These are phyloP conservation scores for Phengaris arion DNA, from an alignment of 2,888 invertebrate species.

Conservation along the genomic window DNA sequence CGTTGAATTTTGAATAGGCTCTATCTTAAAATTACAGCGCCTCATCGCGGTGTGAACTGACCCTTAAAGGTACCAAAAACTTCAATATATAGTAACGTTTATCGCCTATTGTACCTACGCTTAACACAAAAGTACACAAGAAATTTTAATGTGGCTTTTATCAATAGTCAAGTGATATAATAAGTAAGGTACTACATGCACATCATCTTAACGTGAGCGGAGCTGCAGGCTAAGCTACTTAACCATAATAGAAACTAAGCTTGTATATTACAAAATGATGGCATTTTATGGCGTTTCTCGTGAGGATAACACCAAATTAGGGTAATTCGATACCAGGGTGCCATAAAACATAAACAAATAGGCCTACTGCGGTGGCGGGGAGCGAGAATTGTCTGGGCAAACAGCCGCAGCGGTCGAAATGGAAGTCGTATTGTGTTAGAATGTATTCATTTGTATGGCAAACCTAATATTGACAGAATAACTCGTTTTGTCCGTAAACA, in stretches of 20 bases:
- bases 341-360: slow-evolving; percentile 50
- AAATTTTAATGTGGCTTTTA: too few species aligned
- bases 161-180: too few species aligned
- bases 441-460: slow-evolving; percentile 78
- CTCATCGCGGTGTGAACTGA: too few species aligned
- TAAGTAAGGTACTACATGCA: too few species aligned
- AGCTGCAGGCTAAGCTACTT: neutral
- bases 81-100: too few species aligned
- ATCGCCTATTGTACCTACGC: too few species aligned
- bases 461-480: slow-evolving; percentile 72
- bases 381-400: slow-evolving; percentile 72
- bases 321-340: slow-evolving; percentile 43
- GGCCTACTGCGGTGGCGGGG: slow-evolving; percentile 62
- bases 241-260: neutral
- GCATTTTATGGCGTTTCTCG: neutral
- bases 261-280: neutral
- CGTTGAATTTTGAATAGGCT: too few species aligned
- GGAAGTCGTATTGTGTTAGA: slow-evolving; percentile 74
- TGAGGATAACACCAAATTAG: slow-evolving; percentile 7
- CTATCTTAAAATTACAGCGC: too few species aligned
- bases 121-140: too few species aligned
- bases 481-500: slow-evolving; percentile 72
- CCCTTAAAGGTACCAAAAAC: too few species aligned
- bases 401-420: slow-evolving; percentile 72
- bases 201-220: too few species aligned